phyloP scores from a whole-genome alignment of 2,888 invertebrate species.

The Diploptera punctata region DNA sequence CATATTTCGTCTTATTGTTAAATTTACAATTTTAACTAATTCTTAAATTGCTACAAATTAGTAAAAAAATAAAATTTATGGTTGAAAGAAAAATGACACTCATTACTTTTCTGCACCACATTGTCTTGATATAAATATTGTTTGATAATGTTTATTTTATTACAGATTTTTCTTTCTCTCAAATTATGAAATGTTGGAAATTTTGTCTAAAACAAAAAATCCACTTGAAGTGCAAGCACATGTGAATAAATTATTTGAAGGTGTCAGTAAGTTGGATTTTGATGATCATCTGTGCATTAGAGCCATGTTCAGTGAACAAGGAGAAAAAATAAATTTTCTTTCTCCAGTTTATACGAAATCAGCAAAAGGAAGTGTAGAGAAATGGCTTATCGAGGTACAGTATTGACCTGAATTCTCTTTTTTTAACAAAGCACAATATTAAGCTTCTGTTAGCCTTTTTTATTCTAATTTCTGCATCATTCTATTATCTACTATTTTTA shows the following conservation, averaged over 20 bases:
- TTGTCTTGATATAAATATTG: too few relatives aligned
- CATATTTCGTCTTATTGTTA: too few relatives aligned
- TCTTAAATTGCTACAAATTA: too few relatives aligned
- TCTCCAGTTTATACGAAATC: constrained; percentile 70
- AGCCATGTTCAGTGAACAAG: constrained; percentile 78
- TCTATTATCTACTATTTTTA: too few relatives aligned
- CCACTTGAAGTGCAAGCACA: constrained; percentile 85
- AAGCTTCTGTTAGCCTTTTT: too few relatives aligned
- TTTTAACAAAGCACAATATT: too few relatives aligned
- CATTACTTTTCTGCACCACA: too few relatives aligned
- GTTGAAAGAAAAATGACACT: too few relatives aligned
- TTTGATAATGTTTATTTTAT: constrained; percentile 17
- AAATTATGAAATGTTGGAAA: constrained; percentile 90
- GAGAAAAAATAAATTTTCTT: constrained; percentile 71
- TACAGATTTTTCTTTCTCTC: constrained; percentile 87
- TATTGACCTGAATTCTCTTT: too few relatives aligned
- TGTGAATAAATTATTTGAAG: constrained; percentile 88
- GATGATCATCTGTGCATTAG: constrained; percentile 74
- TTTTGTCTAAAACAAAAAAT: constrained; percentile 88
- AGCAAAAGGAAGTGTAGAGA: constrained; percentile 83
- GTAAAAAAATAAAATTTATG: too few relatives aligned
- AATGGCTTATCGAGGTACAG: constrained; percentile 77
- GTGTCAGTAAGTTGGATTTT: constrained; percentile 77
- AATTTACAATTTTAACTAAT: too few relatives aligned
- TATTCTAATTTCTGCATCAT: too few relatives aligned